A percentile compares a stretch with the other conserved stretches of the same genome.
These are phyloP conservation scores for Clarias platycephalus DNA, from an alignment of 2,797 vertebrate species.

Conservation along the genomic window DNA sequence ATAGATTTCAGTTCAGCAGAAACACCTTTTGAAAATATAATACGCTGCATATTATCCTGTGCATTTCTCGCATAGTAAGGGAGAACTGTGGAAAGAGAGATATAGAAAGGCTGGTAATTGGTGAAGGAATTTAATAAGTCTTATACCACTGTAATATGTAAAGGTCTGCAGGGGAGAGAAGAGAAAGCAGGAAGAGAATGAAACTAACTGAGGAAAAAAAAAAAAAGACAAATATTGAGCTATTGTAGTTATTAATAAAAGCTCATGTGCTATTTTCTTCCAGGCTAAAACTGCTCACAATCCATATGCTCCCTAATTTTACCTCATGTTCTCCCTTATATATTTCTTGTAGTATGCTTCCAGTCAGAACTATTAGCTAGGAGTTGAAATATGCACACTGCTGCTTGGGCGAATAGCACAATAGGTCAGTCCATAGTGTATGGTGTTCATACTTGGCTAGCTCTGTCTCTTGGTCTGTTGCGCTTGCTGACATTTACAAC, in stretches of 20 bases:
- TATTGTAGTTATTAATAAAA: conserved; percentile 47
- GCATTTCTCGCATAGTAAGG: conserved; percentile 57
- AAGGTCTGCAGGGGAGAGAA: conserved; percentile 67
- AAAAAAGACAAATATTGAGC: conserved; percentile 35
- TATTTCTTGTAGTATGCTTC: conserved; percentile 6
- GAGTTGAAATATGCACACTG: conserved; percentile 10
- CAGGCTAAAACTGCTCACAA: conserved; percentile 10
- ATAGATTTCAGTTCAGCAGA: conserved; percentile 62
- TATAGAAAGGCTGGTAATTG: conserved; percentile 69
- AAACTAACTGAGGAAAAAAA: conserved; percentile 52
- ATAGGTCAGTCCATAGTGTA: conserved; percentile 41
- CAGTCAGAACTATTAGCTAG: conserved; percentile 27
- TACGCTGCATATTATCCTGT: conserved; percentile 66
- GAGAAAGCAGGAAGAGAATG: conserved; percentile 67
- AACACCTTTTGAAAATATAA: conserved; percentile 58
- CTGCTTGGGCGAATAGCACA: conserved; percentile 39
- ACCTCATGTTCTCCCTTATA: not conserved
- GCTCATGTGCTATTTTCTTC: conserved; percentile 65
- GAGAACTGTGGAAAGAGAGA: conserved; percentile 46
- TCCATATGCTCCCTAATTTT: conserved; percentile 25
- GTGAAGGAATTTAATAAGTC: conserved; percentile 80
- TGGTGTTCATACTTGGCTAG: conserved; percentile 65
- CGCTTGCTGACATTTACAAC: conserved; percentile 74
- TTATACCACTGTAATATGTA: conserved; percentile 76
- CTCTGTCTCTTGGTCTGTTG: conserved; percentile 69